phyloP scores from a whole-genome alignment of 1,140 invertebrate genomes.

The Amyelois transitella region DNA sequence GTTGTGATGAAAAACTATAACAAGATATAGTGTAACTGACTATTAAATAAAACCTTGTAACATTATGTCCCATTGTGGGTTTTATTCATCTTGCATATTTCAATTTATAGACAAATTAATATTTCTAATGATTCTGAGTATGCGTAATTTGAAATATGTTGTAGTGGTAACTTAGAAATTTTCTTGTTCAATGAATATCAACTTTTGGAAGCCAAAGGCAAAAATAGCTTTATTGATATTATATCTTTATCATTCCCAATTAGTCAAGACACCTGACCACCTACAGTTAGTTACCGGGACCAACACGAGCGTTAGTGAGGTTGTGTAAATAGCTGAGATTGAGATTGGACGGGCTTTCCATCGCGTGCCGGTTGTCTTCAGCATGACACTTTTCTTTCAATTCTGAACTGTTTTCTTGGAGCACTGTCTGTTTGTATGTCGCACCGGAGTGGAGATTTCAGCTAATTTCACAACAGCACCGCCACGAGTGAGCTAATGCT shows the following conservation, averaged over 20 bases:
- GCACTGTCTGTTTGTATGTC: conserved; percentile 28
- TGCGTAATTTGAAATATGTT: no score
- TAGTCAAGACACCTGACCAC: conserved; percentile 25
- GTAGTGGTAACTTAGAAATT: no score
- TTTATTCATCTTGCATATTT: no score
- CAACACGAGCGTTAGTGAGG: conserved; percentile 15
- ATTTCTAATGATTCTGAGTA: no score
- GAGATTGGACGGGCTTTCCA: conserved; percentile 66
- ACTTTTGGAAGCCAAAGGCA: no score
- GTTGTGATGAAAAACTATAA: no score
- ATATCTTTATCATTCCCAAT: neutral
- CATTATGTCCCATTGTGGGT: no score
- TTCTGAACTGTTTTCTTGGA: conserved; percentile 20
- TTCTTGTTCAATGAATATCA: no score
- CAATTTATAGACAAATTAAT: no score
- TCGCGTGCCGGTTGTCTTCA: conserved; percentile 18
- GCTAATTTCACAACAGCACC: conserved; percentile 65
- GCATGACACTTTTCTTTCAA: conserved; percentile 34
- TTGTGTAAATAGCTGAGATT: conserved; percentile 68
- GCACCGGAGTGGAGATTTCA: conserved; percentile 49
- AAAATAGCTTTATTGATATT: no score
- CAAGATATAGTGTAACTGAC: no score
- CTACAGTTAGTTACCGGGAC: neutral
- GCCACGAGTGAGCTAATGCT: conserved; percentile 24
- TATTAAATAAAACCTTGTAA: no score